Base-by-base conservation (phyloP, 2,113 vertebrate species). In the Ammodytes dubius region DNA sequence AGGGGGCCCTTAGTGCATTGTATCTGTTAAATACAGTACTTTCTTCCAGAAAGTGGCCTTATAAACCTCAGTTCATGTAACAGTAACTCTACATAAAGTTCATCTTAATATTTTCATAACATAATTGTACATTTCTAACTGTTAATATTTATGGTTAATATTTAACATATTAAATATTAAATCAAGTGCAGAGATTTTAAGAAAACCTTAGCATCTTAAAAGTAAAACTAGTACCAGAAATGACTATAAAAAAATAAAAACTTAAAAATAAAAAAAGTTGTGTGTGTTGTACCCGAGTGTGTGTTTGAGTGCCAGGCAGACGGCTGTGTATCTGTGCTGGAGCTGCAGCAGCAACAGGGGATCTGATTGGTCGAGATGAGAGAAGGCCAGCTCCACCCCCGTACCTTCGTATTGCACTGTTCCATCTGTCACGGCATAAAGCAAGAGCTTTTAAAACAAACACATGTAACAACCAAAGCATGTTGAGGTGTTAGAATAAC, bases 381-480 rank as follows among this genome's bases (percentile, higher is more conserved):
- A 86, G 37, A 97, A 96, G 60, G 92, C 87, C 17, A 95, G 77
- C 68, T 97, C 96, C 52, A 95, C 84, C 2, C 95, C 97, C 0
- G 96, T 94, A 27, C 95, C 96, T 27, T 97, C 96, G 4, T 95
- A 96, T 49, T 94, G 95, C 58, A 95, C 79, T 0, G 95, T 91
- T 50, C 93, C 96, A 94, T 93, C 82, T 91, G 83, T 42, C 11
- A 39, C 4, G 47, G 1, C 9, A 59, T 1, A 65, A 4, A 15
- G 35, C 13, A 52, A 69, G 11, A 69, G 35, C 11, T 53, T 35
- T 57, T 9, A 10, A 42, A 6, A 39, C 8, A 40, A 56, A n/a
- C 7, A 40, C 12, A 37, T 37, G 35, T 4, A 37, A 27, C 37
- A 54, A 43, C 17, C 15, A 54, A 70, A 19, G 39, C 50, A 52